These are phyloP conservation scores for Strigops habroptila DNA, from an alignment of 2,113 vertebrate species.

Conservation along the genomic window DNA sequence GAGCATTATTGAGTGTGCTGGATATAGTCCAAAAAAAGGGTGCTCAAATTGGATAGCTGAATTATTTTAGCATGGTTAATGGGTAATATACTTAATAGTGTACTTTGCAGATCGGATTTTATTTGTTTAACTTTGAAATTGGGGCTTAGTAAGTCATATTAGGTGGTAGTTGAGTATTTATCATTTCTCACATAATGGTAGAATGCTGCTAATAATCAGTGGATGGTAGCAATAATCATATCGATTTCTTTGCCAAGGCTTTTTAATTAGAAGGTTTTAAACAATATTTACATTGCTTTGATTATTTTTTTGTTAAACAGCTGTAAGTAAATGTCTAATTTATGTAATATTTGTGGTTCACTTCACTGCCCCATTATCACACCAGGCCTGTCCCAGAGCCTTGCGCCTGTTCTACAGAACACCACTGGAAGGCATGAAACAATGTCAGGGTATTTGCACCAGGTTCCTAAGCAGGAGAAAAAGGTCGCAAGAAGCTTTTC, in stretches of 20 bases:
- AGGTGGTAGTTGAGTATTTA: slow-evolving; percentile 61
- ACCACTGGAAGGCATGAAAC: too few relatives aligned
- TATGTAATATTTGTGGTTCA: accelerated
- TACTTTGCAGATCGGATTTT: slow-evolving; percentile 81
- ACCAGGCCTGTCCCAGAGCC: neutral
- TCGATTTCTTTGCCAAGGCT: neutral
- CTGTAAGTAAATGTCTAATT: neutral
- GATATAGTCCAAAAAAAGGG: slow-evolving; percentile 42
- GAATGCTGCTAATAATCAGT: neutral
- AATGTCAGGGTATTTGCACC: neutral
- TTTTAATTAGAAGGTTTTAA: neutral
- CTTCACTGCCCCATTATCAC: accelerated
- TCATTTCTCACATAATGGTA: slow-evolving; percentile 66
- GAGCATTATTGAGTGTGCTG: neutral
- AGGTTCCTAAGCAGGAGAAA: neutral
- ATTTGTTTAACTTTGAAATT: slow-evolving; percentile 75
- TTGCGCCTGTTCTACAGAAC: accelerated
- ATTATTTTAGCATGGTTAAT: slow-evolving; percentile 79
- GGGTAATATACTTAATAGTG: slow-evolving; percentile 78
- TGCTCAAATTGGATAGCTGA: slow-evolving; percentile 75
- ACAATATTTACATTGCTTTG: neutral
- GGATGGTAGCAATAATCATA: neutral
- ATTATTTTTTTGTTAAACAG: neutral
- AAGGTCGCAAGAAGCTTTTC: neutral
- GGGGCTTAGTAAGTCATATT: slow-evolving; percentile 71